Conservation (phyloP, 2,888 invertebrate genomes). For the Notocelia uddmanniana region DNA sequence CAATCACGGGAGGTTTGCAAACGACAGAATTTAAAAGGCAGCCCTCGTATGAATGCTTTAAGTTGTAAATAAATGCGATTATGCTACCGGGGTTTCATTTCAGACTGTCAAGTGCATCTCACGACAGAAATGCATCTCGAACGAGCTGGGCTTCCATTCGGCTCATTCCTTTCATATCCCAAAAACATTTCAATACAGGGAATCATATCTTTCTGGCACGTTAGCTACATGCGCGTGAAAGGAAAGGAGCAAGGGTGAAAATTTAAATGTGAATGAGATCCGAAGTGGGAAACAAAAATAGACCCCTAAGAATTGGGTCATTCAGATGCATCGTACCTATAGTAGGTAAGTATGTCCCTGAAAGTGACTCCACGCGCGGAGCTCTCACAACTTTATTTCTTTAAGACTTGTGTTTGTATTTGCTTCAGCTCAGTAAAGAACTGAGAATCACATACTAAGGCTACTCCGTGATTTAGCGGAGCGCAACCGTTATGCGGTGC, state of each 20-base stretch:
- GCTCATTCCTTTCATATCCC: background rate
- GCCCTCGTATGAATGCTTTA: too few relatives aligned
- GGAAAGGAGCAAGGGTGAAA: background rate
- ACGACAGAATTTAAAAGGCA: too few relatives aligned
- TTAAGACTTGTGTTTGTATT: background rate
- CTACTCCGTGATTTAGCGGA: too few relatives aligned
- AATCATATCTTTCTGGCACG: background rate
- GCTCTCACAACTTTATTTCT: background rate
- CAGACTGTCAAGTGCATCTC: background rate
- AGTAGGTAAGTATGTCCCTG: background rate
- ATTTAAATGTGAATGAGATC: background rate
- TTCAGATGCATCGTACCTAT: background rate
- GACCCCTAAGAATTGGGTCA: background rate
- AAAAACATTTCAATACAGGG: background rate
- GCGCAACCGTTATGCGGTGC: too few relatives aligned
- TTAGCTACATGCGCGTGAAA: background rate
- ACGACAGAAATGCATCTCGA: background rate
- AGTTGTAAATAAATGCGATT: too few relatives aligned
- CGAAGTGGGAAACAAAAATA: background rate
- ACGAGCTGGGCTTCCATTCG: background rate
- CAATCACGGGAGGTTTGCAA: too few relatives aligned
- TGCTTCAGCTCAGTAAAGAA: background rate
- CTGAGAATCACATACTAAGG: too few relatives aligned
- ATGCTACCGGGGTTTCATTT: background rate
- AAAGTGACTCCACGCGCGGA: background rate